Evolutionary conservation across 2,113 vertebrate species (phyloP), one percentile per base, ranked within the genome.

Genomic region (Ameiurus melas): DNA sequence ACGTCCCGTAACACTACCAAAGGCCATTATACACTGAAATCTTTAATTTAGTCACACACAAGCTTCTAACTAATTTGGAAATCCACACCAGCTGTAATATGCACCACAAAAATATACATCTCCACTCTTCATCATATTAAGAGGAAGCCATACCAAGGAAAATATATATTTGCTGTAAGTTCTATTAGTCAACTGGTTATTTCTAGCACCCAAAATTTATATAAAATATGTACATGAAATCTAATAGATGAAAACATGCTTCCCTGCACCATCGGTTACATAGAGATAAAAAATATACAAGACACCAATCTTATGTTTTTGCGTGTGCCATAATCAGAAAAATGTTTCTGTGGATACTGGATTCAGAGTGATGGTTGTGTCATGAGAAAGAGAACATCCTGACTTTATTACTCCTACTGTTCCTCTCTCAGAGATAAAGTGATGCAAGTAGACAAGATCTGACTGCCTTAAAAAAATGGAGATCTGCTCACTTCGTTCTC

Each of bases 381-480:
- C 71, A 77, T 53, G 30, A 85, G 68, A 85, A 81, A 58, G 47
- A 25, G 84, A 85, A 85, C 68, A 85, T 73, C 51, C 53, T 0
- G 92, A 94, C 93, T 92, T 90, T 88, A 88, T 90, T 88, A 88
- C 86, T 89, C 89, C 89, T 43, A 78, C 86, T 90, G 84, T 86
- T 91, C 90, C 22, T 89, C 85, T 91, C 64, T 30, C 55, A 55
- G 86, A 92, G 93, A 94, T 94, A 92, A 94, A 94, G 92, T 93
- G 90, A 91, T 91, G 90, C 30, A 81, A 36, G 79, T 92, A 89
- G 92, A 92, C 90, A 89, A 93, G 88, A 92, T 88, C 90, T 92
- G 86, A 71, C 90, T 89, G 87, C 70, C 87, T 87, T 93, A 93
- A 94, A 93, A 94, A 93, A 93, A 92, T 86, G 89, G 86, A 90